phyloP scores from a whole-genome alignment of 2,113 vertebrate species.

The Sebastes schlegelii region DNA sequence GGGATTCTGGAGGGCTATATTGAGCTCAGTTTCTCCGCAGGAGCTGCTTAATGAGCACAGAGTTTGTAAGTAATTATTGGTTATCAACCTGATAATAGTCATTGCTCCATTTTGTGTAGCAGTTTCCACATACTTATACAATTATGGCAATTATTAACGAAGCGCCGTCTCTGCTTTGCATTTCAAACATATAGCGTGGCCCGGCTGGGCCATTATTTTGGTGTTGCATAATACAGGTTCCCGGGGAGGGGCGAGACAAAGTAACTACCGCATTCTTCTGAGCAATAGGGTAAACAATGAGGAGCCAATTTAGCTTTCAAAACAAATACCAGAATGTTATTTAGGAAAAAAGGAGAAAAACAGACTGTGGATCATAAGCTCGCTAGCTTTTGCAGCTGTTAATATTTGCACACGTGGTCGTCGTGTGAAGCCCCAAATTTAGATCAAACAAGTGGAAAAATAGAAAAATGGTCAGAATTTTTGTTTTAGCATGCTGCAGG shows the following conservation, averaged over 20 bases:
- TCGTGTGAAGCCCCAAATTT: neutral
- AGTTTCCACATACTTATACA: constrained; percentile 77
- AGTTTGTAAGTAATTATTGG: constrained; percentile 83
- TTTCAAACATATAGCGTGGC: constrained; percentile 48
- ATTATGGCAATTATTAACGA: constrained; percentile 77
- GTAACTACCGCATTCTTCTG: constrained; percentile 4
- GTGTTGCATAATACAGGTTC: constrained; percentile 32
- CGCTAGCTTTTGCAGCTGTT: neutral
- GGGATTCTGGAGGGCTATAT: constrained; percentile 71
- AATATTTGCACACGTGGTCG: neutral
- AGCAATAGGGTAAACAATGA: constrained; percentile 37
- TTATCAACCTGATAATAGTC: constrained; percentile 84
- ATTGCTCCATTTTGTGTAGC: constrained; percentile 76
- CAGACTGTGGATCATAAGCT: neutral
- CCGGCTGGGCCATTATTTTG: constrained; percentile 28
- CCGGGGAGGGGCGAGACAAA: neutral
- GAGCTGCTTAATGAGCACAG: constrained; percentile 77
- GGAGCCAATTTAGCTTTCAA: constrained; percentile 29
- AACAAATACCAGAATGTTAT: constrained; percentile 30
- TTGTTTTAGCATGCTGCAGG: constrained; percentile 8
- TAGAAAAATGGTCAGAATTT: neutral
- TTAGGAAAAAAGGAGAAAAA: neutral
- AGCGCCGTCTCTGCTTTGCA: constrained; percentile 44
- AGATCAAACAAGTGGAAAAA: constrained; percentile 7
- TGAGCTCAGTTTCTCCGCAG: constrained; percentile 67